These are phyloP conservation scores for Agapornis roseicollis DNA, from an alignment of 2,113 vertebrate genomes.

Conservation along the genomic window DNA sequence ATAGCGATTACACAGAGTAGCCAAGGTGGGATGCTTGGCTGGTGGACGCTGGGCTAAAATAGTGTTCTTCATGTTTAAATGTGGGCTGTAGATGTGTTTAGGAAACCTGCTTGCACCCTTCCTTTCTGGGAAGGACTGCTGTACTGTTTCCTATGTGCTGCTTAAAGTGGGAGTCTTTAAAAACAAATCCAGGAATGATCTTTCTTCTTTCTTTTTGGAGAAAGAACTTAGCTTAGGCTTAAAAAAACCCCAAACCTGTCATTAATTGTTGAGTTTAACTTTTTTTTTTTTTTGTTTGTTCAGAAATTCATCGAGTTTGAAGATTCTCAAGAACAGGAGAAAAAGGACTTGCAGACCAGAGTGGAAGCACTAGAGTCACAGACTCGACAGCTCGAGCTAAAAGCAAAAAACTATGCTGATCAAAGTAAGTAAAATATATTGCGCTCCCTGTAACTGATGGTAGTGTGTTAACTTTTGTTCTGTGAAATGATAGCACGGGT, in stretches of 20 bases:
- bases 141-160: neutral
- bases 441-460: neutral
- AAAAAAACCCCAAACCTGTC: neutral
- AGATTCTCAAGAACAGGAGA: conserved; percentile 96
- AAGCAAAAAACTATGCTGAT: conserved; percentile 94
- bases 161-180: neutral
- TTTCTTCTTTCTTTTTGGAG: neutral
- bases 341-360: conserved; percentile 91
- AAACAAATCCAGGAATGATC: neutral
- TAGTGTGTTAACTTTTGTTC: neutral
- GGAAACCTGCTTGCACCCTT: neutral
- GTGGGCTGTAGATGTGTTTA: neutral
- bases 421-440: conserved; percentile 86
- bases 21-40: neutral
- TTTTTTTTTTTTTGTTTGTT: conserved; percentile 51
- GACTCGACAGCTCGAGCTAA: conserved; percentile 91
- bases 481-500: neutral
- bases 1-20: neutral
- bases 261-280: neutral
- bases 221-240: neutral
- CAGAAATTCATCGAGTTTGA: conserved; percentile 96
- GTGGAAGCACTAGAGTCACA: conserved; percentile 89
- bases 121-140: neutral
- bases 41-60: neutral
- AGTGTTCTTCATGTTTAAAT: neutral